Base-by-base conservation (phyloP, 2,113 vertebrate genomes). In the Naja naja region DNA sequence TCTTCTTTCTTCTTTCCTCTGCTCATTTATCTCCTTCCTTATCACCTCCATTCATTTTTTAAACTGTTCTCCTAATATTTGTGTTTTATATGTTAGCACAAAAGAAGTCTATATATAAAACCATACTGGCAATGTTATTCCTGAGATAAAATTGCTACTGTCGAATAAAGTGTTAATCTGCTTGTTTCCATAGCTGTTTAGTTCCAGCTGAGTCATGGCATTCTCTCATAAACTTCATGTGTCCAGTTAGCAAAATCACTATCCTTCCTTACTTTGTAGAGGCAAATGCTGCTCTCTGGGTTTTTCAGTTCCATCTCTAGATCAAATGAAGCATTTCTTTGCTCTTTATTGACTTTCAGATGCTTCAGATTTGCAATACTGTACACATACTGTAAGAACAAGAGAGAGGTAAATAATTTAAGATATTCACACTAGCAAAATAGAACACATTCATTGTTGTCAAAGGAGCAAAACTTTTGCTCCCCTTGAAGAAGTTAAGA, bases 301-400 rank as follows among this genome's bases (percentile, higher is more conserved):
- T 97, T 97, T 96, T 98, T 98, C 91, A 99, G 97, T 25, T 98
- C 97, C 98, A 99, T 97, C 94, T 99, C 98, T 97, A 99, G 95
- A 93, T 98, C 97, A 95, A 99, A 98, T 0, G 96, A 96, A 54
- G 98, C 98, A 0, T 94, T 88, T 30, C 93, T 97, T 0, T 98
- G 98, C 0, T 98, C 98, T 54, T 92, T 95, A 96, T 97, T 98
- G 91, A 99, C 69, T 94, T 91, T 97, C 93, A 99, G 96, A 49
- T 98, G 98, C 88, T 96, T 97, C 39, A 98, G 94, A 95, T 98
- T 98, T 94, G 89, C 96, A 25, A 99, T 58, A 49, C 95, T 88
- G 39, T 97, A 96, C 93, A 99, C 43, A 34, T 98, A 98, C 99
- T 99, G 93, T 74, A 95, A 94, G 90, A 69, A 91, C 87, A 90